Evolutionary conservation across 2,113 vertebrate genomes (phyloP), one percentile per base, ranked within the genome.

Genomic region (Saguinus midas): DNA sequence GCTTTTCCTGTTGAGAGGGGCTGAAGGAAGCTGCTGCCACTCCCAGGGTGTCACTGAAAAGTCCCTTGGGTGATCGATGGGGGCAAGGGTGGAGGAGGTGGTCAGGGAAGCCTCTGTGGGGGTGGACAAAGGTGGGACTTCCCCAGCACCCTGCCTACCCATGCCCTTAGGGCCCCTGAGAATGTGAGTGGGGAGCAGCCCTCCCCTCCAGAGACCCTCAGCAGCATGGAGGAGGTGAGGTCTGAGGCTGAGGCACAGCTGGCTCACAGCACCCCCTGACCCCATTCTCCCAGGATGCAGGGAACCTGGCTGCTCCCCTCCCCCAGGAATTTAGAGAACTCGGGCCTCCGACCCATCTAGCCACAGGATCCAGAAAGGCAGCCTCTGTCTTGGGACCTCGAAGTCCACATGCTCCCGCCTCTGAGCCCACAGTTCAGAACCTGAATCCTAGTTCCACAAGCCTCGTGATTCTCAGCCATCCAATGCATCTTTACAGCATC

Each of bases 71-170:
- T 27, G 40, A 43, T 55, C 29, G 27, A 25, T 23, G 35, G 50
- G 5, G 8, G 14, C 32, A 35, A 80, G 45, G 32, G 23, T 86
- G 32, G 70, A n/a, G 76, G 25, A 75, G 48, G 58, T 68, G 52
- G 11, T 13, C 10, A 0, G 32, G 40, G 52, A 64, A 20, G 85
- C 72, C 45, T 6, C 11, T 1, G 7, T 4, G 13, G 29, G 17
- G 40, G n/a, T 25, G 3, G 14, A 8, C 4, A 27, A 3, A 79
- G 72, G 52, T 17, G 66, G 80, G 52, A 16, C 27, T 35, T 55
- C 2, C 76, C 76, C 64, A 55, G 25, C 4, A 9, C 25, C 40
- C 1, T 0, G 0, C 13, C 18, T 27, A 25, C 64, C 68, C 1
- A 25, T 8, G 57, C 8, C 76, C 52, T 40, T 5, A 21, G 50